Base-by-base conservation (phyloP, 2,888 invertebrate genomes). In the Xestoiulus laeticollis region DNA sequence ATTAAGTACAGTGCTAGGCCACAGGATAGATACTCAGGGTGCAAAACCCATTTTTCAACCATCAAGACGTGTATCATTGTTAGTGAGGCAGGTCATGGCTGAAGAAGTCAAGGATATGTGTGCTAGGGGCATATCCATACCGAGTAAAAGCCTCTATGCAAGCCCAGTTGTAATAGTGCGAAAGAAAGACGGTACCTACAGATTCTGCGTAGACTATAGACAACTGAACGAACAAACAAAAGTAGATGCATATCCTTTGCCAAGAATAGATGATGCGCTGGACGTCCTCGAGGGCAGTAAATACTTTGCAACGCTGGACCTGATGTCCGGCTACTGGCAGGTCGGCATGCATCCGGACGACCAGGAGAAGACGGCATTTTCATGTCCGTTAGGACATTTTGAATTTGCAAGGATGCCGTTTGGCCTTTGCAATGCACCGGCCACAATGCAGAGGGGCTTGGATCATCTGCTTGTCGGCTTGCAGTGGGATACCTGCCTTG, bases 271-370 rank as follows among this genome's bases (percentile, higher is more conserved):
- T 22, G 59, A 59, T 10, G 59, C 59, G 8, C 8, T 59, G 6
- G 59, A 59, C 6, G n/a, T 22, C 0, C n/a, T 59, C 3, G 22
- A 59, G 10, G 59, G 59, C 8, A 4, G 2, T 2, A 8, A 3
- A 5, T 59, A 8, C 4, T 22, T 59, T 6, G 22, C 59, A 0
- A 59, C 59, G 0, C 14, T 84, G n/a, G 84, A 84, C 32, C 3
- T 84, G 84, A 32, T 30, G 82, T 14, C 8, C 10, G 84, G 84
- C 2, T 84, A 16, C n/a, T 84, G 84, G 84, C 84, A 84, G 19
- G 8, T 84, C 14, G 32, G 32, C 8, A 84, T 84, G 84, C 1
- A 1, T 16, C 3, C 4, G 1, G 1, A 5, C 1, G 84, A 84
- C n/a, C 5, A 84, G 33, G 33, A 84, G 6, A 38, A 38, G 14